These are phyloP conservation scores for Chanos chanos DNA, from an alignment of 2,797 vertebrate genomes.

Conservation along the genomic window DNA sequence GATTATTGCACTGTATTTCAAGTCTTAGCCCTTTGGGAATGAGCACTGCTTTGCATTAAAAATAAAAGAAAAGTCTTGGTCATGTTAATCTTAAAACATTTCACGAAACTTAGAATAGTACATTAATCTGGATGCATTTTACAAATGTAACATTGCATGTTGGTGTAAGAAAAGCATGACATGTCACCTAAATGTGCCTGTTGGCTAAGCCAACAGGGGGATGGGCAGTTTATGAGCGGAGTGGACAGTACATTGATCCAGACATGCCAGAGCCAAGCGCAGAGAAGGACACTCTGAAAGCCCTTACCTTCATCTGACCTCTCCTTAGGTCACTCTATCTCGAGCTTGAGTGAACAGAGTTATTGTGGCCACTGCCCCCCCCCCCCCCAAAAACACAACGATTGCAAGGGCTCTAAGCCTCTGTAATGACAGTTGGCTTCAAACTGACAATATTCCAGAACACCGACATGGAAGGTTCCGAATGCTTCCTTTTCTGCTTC, in stretches of 20 bases:
- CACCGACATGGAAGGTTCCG: no score
- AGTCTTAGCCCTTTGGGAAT: conserved; percentile 3
- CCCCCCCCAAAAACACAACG: no score
- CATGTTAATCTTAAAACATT: background rate
- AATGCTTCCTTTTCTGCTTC: no score
- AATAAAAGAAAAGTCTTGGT: conserved; percentile 2
- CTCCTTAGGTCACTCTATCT: background rate
- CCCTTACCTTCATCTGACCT: conserved; percentile 27
- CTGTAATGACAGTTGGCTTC: no score
- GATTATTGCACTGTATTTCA: conserved; percentile 32
- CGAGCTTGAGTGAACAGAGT: no score
- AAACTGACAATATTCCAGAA: no score
- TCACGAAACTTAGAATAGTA: background rate
- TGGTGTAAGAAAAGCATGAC: background rate
- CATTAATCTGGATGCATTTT: background rate
- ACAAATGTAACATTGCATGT: background rate
- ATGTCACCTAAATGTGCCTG: no score
- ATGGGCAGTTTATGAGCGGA: background rate
- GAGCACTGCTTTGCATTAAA: conserved; percentile 27
- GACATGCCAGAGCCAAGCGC: conserved; percentile 29
- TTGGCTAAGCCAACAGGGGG: background rate
- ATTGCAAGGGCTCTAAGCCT: no score
- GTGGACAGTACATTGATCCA: conserved; percentile 32
- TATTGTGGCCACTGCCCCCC: no score
- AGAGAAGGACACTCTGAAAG: conserved; percentile 7